Base-by-base conservation (phyloP, 2,888 invertebrate species). In the Yponomeuta malinellus region DNA sequence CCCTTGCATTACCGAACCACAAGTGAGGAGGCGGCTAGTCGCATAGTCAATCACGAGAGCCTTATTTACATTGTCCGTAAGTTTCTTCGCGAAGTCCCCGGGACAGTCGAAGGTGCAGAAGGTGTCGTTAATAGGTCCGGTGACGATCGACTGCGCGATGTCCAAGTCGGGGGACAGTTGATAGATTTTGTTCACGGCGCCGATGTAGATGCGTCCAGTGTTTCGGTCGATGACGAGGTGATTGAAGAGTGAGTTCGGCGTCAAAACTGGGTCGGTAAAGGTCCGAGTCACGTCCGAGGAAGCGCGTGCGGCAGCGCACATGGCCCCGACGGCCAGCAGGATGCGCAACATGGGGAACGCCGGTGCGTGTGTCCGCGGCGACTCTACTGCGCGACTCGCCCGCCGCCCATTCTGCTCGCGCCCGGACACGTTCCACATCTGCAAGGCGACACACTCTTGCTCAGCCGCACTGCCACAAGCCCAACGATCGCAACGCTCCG, bases 21-120 rank as follows among this genome's bases (percentile, higher is more conserved):
- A 99, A 48, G 96, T 95, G 79, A 99, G 98, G 71, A 99, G 94
- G 74, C 97, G 94, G 68, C 97, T 96, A 74, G 97, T 96, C 63
- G 96, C 96, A 83, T 98, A 97, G 91, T 98, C 98, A 80, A 99
- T 97, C 74, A 98, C 96, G 80, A 99, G 93, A 71, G 97, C 98
- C 89, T 98, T 98, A 92, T 98, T 98, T 77, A 96, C 96, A 88
- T 97, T 98, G 89, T 98, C 96, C 71, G 97, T 97, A 70, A 95
- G 94, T 80, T 95, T 95, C 82, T 96, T 96, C 73, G 94, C 93
- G 72, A 95, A 95, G 81, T 95, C 94, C 37, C 94, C 89, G 63
- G 97, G 96, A 86, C 98, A 97, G 85, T 97, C 96, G 78, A 96
- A 94, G 74, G 97, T 97, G 90, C 98, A 99, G 80, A 96, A 95